These are phyloP conservation scores for Euleptes europaea DNA, from an alignment of 2,113 vertebrate genomes.

Conservation along the genomic window DNA sequence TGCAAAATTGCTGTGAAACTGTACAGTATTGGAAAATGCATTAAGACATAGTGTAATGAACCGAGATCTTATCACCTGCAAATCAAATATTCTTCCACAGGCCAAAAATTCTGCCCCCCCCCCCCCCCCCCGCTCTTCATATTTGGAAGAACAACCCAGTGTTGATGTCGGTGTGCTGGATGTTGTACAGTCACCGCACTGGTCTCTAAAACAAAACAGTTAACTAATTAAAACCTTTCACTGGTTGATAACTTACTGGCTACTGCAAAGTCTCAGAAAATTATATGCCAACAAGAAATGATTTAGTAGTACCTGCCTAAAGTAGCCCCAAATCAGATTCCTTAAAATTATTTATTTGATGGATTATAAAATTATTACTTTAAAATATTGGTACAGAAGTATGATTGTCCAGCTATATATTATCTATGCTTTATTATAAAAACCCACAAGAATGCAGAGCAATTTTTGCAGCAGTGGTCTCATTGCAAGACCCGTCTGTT, in stretches of 20 bases:
- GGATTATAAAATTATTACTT: background rate
- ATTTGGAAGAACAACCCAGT: background rate
- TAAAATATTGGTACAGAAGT: too few species aligned
- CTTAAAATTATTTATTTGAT: background rate
- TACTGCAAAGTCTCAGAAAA: background rate
- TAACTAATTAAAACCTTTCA: background rate
- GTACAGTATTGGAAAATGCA: too few species aligned
- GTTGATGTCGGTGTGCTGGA: background rate
- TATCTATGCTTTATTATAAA: background rate
- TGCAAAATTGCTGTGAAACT: too few species aligned
- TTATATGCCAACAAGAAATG: background rate
- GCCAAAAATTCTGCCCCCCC: background rate
- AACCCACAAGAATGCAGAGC: background rate
- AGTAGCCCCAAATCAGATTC: background rate
- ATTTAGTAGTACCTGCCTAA: background rate
- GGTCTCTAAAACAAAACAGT: background rate
- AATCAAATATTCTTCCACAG: background rate
- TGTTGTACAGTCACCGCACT: background rate
- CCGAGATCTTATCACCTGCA: slow-evolving; percentile 2
- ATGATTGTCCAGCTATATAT: too few species aligned
- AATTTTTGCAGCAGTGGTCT: background rate
- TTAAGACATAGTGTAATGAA: background rate
- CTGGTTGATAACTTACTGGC: background rate
- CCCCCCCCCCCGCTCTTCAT: background rate
- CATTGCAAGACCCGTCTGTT: background rate